phyloP scores from a whole-genome alignment of 2,797 vertebrate genomes.

The Chelonia mydas region DNA sequence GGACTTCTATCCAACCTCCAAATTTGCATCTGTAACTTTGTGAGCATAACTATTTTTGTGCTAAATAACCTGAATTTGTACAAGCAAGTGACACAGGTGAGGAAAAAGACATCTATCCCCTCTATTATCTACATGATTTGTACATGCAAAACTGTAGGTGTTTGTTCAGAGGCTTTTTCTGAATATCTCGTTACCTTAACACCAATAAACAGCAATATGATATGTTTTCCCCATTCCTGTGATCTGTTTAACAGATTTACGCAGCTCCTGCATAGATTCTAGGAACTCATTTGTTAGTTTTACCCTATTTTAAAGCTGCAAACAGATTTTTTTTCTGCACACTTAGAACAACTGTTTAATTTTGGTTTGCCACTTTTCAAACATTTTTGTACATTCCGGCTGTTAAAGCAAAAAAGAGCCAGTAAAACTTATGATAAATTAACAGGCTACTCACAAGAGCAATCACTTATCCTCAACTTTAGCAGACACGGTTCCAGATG shows the following conservation, averaged over 20 bases:
- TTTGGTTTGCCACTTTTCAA: slow-evolving; percentile 42
- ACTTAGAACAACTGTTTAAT: slow-evolving; percentile 33
- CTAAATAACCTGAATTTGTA: neutral
- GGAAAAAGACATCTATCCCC: slow-evolving; percentile 31
- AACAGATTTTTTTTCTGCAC: slow-evolving; percentile 42
- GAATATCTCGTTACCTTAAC: slow-evolving; percentile 29
- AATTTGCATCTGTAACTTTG: neutral
- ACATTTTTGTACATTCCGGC: neutral
- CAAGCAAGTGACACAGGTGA: slow-evolving; percentile 37
- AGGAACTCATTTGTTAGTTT: slow-evolving; percentile 6
- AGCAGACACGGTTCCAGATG: slow-evolving; percentile 16
- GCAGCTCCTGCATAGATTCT: neutral
- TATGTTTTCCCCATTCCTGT: neutral
- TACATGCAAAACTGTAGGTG: slow-evolving; percentile 16
- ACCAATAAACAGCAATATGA: slow-evolving; percentile 2
- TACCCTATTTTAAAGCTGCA: slow-evolving; percentile 31
- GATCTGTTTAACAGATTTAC: neutral
- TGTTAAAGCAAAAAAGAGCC: slow-evolving; percentile 44
- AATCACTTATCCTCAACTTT: slow-evolving; percentile 33
- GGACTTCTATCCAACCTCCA: neutral
- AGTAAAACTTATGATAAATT: slow-evolving; percentile 24
- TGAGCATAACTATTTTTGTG: slow-evolving; percentile 43
- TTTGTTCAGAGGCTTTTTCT: slow-evolving; percentile 18
- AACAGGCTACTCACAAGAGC: slow-evolving; percentile 7
- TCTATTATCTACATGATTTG: slow-evolving; percentile 12